Evolutionary conservation across 92 coral and sea anemone species (phyloP).

Genomic region (Muricea muricata): DNA sequence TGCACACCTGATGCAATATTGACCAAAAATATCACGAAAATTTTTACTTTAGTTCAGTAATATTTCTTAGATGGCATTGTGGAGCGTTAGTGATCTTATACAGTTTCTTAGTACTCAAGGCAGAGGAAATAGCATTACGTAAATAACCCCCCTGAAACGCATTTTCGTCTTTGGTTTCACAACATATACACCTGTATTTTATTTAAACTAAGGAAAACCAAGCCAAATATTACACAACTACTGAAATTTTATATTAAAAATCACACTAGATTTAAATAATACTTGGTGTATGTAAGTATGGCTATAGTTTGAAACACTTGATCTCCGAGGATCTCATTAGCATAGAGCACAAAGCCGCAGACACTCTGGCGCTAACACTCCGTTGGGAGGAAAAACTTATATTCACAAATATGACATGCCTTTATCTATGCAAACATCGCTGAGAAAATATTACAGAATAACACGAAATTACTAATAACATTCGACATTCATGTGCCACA

Average conservation of each 20-base stretch:
- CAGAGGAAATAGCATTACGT: slow-evolving; percentile 27
- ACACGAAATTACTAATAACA: not conserved
- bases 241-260: not conserved
- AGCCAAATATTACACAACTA: not conserved
- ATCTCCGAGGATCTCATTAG: slow-evolving; percentile 54
- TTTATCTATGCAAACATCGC: slow-evolving; percentile 59
- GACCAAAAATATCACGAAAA: not conserved
- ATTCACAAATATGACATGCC: slow-evolving; percentile 62
- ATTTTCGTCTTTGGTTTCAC: slow-evolving; percentile 3
- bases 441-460: slow-evolving; percentile 36
- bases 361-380: slow-evolving; percentile 88
- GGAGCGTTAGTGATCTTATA: not conserved
- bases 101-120: not conserved
- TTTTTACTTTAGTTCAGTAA: not conserved
- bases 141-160: slow-evolving; percentile 27
- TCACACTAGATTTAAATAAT: not conserved
- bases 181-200: not conserved
- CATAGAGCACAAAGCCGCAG: slow-evolving; percentile 73
- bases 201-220: not conserved
- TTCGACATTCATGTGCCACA: not conserved
- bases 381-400: slow-evolving; percentile 81
- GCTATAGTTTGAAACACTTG: slow-evolving; percentile 21
- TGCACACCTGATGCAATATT: slow-evolving; percentile 4
- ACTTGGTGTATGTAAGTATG: not conserved
- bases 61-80: not conserved